Conservation (phyloP, 2,888 invertebrate species). For the Pterostichus madidus region DNA sequence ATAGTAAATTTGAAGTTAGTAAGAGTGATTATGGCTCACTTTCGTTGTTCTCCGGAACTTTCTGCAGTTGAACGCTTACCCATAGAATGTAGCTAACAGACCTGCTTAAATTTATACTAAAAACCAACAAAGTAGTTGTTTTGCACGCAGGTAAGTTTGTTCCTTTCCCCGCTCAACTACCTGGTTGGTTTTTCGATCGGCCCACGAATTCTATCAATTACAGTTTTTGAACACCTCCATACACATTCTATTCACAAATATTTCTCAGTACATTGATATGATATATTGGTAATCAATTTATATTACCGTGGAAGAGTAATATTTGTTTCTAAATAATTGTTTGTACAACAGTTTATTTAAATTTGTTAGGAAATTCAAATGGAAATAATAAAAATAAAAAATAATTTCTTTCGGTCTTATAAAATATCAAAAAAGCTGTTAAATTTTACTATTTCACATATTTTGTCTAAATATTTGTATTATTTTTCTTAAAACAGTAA, state of each 20-base stretch:
- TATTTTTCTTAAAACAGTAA: no score
- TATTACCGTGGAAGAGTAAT: no score
- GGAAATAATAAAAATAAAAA: no score
- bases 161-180: slow-evolving; percentile 57
- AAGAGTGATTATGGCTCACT: slow-evolving; percentile 42
- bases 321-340: no score
- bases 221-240: slow-evolving; percentile 40
- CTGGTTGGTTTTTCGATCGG: slow-evolving; percentile 64
- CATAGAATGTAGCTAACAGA: slow-evolving; percentile 77
- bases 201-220: slow-evolving; percentile 56
- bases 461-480: no score
- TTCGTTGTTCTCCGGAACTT: slow-evolving; percentile 19
- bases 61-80: slow-evolving; percentile 72
- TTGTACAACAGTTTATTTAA: no score
- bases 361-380: no score
- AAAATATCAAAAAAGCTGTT: no score
- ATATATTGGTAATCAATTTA: neutral
- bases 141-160: slow-evolving; percentile 62
- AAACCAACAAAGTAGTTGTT: slow-evolving; percentile 65
- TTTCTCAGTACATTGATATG: slow-evolving; percentile 1
- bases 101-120: slow-evolving; percentile 72
- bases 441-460: no score
- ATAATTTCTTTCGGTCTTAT: no score
- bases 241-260: slow-evolving; percentile 24
- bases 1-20: slow-evolving; percentile 33